Conservation (phyloP, 2,888 invertebrate genomes). For the Pheosia tremula region DNA sequence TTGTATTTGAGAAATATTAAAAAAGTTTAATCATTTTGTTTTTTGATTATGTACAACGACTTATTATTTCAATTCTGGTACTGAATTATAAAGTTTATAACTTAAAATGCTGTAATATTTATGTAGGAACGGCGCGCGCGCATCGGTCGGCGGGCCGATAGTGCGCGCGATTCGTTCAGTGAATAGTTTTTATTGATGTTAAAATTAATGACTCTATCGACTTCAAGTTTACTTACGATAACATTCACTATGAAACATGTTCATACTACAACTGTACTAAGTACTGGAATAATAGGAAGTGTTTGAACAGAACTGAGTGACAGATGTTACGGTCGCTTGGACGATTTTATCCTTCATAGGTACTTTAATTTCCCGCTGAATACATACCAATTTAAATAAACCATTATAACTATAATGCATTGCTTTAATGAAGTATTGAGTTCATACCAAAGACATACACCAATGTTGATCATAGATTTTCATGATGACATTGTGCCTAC, state of each 20-base stretch:
- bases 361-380: too few species aligned
- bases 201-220: slow-evolving; percentile 49
- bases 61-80: not conserved
- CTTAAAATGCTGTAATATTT: not conserved
- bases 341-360: too few species aligned
- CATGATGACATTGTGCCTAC: too few species aligned
- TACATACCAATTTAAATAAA: too few species aligned
- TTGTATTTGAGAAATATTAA: slow-evolving; percentile 15
- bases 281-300: not conserved
- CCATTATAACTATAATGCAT: too few species aligned
- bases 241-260: slow-evolving; percentile 23
- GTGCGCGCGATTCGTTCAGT: slow-evolving; percentile 53
- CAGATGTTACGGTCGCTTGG: too few species aligned
- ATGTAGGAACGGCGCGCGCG: slow-evolving; percentile 48
- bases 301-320: not conserved
- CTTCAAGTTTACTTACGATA: slow-evolving; percentile 34
- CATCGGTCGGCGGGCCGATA: slow-evolving; percentile 54
- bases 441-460: too few species aligned
- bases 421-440: too few species aligned
- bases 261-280: not conserved
- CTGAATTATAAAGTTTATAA: too few species aligned
- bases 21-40: slow-evolving; percentile 7
- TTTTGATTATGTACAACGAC: too few species aligned
- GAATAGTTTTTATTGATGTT: slow-evolving; percentile 69
- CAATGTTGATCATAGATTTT: too few species aligned